Evolutionary conservation across 2,797 vertebrate species (phyloP).

Genomic region (Chromis chromis): DNA sequence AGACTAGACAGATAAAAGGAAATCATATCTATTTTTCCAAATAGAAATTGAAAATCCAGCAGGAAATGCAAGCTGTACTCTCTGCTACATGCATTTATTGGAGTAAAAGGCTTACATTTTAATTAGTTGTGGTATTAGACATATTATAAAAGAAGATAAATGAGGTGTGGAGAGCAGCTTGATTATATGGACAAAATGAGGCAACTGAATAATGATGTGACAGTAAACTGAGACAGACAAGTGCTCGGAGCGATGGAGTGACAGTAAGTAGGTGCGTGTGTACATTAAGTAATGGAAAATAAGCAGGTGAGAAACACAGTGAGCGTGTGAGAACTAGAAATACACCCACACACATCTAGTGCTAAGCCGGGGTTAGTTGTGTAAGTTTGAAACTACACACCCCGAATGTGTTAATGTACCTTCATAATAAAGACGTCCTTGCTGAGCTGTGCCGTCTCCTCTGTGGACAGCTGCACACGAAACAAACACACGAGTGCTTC

Average conservation of each 20-base stretch:
- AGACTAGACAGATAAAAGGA: background rate
- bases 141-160: background rate
- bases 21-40: background rate
- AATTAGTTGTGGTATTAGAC: background rate
- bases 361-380: conserved; percentile 35
- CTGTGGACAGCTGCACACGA: conserved; percentile 72
- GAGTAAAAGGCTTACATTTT: too few species aligned
- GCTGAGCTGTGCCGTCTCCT: conserved; percentile 84
- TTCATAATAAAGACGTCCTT: conserved; percentile 92
- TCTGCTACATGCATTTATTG: too few species aligned
- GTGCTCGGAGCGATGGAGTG: conserved; percentile 5
- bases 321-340: conserved; percentile 41
- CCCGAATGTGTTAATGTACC: conserved; percentile 79
- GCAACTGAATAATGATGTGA: conserved; percentile 33
- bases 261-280: conserved; percentile 11
- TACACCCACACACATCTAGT: conserved; percentile 36
- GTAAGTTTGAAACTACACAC: conserved; percentile 47
- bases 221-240: conserved; percentile 36
- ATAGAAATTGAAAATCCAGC: background rate
- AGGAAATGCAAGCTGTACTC: background rate
- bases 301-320: conserved; percentile 28
- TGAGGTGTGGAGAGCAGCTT: conserved; percentile 16
- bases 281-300: conserved; percentile 54
- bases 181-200: conserved; percentile 26
- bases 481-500: conserved; percentile 21